Conservation (phyloP, 2,797 vertebrate genomes). For the Onychomys torridus region DNA sequence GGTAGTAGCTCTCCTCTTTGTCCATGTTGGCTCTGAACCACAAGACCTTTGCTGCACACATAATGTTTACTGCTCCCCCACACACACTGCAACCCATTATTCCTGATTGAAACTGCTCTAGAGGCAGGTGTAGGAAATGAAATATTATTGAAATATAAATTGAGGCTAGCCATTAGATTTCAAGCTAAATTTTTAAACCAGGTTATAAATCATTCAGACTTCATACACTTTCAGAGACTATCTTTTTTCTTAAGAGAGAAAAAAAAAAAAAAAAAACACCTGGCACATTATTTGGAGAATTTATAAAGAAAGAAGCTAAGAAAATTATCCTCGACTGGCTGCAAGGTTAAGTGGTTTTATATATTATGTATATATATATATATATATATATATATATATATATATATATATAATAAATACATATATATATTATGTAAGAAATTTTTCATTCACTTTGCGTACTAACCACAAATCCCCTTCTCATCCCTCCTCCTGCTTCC, state of each 20-base stretch:
- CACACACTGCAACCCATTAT: constrained; percentile 56
- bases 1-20: constrained; percentile 47
- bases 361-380: too few species aligned
- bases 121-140: constrained; percentile 83
- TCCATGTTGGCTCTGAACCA: constrained; percentile 56
- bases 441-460: too few species aligned
- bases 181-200: constrained; percentile 69
- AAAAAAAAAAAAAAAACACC: constrained; percentile 75
- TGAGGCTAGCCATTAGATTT: constrained; percentile 71
- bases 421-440: too few species aligned
- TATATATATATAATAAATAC: too few species aligned
- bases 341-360: neutral
- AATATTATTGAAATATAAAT: constrained; percentile 76
- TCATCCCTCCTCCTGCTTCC: too few species aligned
- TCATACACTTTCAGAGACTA: constrained; percentile 49
- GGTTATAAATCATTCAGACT: constrained; percentile 64
- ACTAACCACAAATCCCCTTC: too few species aligned
- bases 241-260: constrained; percentile 54
- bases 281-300: constrained; percentile 26
- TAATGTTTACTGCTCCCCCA: constrained; percentile 67
- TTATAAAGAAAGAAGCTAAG: constrained; percentile 37
- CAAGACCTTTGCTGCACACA: constrained; percentile 51
- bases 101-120: constrained; percentile 79
- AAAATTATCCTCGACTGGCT: constrained; percentile 59
- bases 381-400: too few species aligned